A percentile compares a stretch with the other conserved stretches of the same genome.
phyloP scores from a whole-genome alignment of 2,113 vertebrate species.

The Serilophus lunatus region DNA sequence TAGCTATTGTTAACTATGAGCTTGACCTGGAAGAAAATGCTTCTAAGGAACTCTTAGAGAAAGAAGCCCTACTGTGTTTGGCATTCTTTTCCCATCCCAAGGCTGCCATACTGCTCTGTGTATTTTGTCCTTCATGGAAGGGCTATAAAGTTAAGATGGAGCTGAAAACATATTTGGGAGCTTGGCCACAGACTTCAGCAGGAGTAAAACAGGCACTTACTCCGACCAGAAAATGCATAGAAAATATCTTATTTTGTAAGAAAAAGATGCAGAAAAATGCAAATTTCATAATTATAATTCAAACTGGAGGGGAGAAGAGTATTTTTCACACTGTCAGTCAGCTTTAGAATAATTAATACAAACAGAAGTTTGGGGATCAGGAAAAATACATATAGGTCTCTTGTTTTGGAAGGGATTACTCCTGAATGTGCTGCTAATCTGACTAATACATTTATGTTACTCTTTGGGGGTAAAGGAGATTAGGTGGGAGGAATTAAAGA shows the following conservation, averaged over 20 bases:
- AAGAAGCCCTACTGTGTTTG: not conserved
- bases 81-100: not conserved
- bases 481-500: constrained; percentile 49
- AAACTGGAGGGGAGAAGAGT: not conserved
- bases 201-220: not conserved
- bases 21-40: not conserved
- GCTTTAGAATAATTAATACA: constrained; percentile 52
- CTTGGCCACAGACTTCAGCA: not conserved
- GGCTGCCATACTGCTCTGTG: not conserved
- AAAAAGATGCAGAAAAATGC: not conserved
- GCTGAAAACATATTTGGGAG: not conserved
- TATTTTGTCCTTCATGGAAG: not conserved
- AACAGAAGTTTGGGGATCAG: constrained; percentile 22
- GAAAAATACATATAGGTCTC: constrained; percentile 4
- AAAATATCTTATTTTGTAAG: not conserved
- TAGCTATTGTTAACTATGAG: too few relatives aligned
- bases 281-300: constrained; percentile 24
- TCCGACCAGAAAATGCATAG: not conserved
- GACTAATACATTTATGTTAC: constrained; percentile 22
- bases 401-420: constrained; percentile 38
- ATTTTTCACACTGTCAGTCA: not conserved
- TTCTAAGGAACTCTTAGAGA: not conserved
- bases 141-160: not conserved
- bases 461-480: constrained; percentile 37
- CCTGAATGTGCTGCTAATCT: constrained; percentile 43